These are phyloP conservation scores for Calosoma granatense DNA, from an alignment of 1,140 invertebrate genomes.

Conservation along the genomic window DNA sequence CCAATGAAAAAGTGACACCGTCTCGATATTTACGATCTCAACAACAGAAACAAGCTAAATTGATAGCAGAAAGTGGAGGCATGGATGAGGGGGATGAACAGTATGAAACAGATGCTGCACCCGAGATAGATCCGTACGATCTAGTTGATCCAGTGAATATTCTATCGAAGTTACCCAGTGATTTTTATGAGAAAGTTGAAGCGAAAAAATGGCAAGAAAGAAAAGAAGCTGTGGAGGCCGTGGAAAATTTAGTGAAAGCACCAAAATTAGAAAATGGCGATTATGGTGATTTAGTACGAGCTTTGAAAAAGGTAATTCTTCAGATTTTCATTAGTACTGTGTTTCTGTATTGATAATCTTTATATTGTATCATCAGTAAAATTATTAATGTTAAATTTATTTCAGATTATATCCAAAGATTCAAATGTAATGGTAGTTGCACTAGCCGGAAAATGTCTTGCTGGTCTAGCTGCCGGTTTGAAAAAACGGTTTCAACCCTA, in stretches of 20 bases:
- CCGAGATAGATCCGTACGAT: slow-evolving; percentile 84
- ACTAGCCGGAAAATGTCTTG: slow-evolving; percentile 75
- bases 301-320: slow-evolving; percentile 71
- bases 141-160: slow-evolving; percentile 88
- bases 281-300: slow-evolving; percentile 80
- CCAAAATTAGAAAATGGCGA: slow-evolving; percentile 86
- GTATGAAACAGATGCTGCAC: slow-evolving; percentile 45
- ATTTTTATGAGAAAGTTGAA: slow-evolving; percentile 92
- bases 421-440: slow-evolving; percentile 90
- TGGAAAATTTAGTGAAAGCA: slow-evolving; percentile 67
- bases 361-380: slow-evolving; percentile 12
- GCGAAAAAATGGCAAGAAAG: slow-evolving; percentile 97
- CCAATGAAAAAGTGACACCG: slow-evolving; percentile 59
- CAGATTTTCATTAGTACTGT: slow-evolving; percentile 10
- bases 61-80: slow-evolving; percentile 39
- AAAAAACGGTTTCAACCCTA: slow-evolving; percentile 82
- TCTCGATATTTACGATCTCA: slow-evolving; percentile 80
- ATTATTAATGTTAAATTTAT: slow-evolving; percentile 18
- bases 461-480: slow-evolving; percentile 73
- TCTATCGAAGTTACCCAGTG: slow-evolving; percentile 83
- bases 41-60: slow-evolving; percentile 63
- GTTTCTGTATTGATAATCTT: slow-evolving; percentile 13
- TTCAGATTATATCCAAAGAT: slow-evolving; percentile 79
- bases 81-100: slow-evolving; percentile 37
- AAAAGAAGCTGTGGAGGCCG: slow-evolving; percentile 76